Base-by-base conservation (phyloP, 1,140 invertebrate genomes). In the Drosophila mojavensis region DNA sequence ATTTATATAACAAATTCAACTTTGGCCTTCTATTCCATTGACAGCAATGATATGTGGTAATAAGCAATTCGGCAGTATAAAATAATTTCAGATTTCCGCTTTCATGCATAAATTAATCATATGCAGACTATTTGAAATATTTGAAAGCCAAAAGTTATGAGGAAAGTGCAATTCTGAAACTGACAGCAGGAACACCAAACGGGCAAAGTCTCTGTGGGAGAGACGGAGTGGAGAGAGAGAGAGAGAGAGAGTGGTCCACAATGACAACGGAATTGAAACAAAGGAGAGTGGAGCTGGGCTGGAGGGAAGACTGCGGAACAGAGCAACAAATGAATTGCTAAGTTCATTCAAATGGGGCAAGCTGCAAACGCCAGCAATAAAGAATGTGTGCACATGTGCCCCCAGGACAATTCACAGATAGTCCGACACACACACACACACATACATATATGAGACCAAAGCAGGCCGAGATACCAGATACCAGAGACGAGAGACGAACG, bases 331-430 rank as follows among this genome's bases (percentile, higher is more conserved):
- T 67, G 66, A 59, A 72, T 73, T 72, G 76, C 69, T 75, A 80
- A 89, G 83, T 79, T 84, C 83, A 89, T 88, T 88, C 80, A 88
- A 89, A 84, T 88, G 80, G 75, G 67, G 45, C 59, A 71, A 51
- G 30, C 66, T 75, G 65, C 67, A 63, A 64, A 78, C 55, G 64
- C 72, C 66, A 68, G 82, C 82, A 72, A 79, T 67, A 77, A 86
- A 88, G 79, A 86, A 86, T 88, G 82, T 81, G 77, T 71, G 59
- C 80, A 75, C 75, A 82, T 79, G 70, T 88, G 71, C 62, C 81
- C 81, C 66, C 78, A 85, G 81, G 81, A 86, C 63, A 63, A 51
- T 63, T 69, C 60, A 75, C 79, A 76, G 74, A 75, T 70, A 64
- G 67, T 58, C 67, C 33, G 43, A 45, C 50, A 55, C 41, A 55